Conservation (phyloP, 2,797 vertebrate species). For the Xenentodon cancila region DNA sequence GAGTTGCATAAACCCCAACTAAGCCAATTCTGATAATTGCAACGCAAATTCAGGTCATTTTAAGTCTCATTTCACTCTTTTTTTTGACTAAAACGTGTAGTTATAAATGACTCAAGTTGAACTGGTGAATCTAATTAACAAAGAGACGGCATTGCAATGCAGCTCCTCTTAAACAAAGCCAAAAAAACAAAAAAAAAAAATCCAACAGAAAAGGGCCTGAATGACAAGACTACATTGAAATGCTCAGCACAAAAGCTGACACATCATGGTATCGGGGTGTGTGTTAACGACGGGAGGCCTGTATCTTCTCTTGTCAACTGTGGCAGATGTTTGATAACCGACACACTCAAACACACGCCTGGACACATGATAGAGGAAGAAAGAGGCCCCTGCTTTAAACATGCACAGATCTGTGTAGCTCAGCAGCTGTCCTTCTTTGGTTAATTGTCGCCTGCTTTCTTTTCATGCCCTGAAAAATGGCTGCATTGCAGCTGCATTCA, state of each 20-base stretch:
- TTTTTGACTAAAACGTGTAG: neutral
- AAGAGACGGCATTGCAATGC: slow-evolving; percentile 19
- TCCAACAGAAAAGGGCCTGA: slow-evolving; percentile 31
- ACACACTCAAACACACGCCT: slow-evolving; percentile 39
- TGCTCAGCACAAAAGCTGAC: slow-evolving; percentile 34
- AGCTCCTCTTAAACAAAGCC: neutral
- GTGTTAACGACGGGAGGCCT: slow-evolving; percentile 62
- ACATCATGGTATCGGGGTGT: slow-evolving; percentile 38
- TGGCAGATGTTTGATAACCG: slow-evolving; percentile 88
- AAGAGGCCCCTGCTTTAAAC: slow-evolving; percentile 46
- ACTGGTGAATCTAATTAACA: neutral
- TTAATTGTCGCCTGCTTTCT: slow-evolving; percentile 58
- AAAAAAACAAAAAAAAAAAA: neutral
- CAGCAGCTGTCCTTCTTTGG: slow-evolving; percentile 71
- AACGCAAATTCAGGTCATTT: no score
- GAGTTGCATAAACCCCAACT: no score
- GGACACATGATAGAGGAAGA: slow-evolving; percentile 38
- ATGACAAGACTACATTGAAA: slow-evolving; percentile 33
- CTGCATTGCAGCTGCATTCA: slow-evolving; percentile 14
- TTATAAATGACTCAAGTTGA: slow-evolving; percentile 11
- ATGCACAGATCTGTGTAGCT: slow-evolving; percentile 56
- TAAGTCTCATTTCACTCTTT: no score
- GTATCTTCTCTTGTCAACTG: slow-evolving; percentile 79
- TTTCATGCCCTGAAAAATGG: slow-evolving; percentile 50
- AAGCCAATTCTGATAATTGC: no score